Percentiles rank a stretch among this genome's conserved stretches.
Conservation (phyloP, 2,113 vertebrate species). For the Castor canadensis region DNA sequence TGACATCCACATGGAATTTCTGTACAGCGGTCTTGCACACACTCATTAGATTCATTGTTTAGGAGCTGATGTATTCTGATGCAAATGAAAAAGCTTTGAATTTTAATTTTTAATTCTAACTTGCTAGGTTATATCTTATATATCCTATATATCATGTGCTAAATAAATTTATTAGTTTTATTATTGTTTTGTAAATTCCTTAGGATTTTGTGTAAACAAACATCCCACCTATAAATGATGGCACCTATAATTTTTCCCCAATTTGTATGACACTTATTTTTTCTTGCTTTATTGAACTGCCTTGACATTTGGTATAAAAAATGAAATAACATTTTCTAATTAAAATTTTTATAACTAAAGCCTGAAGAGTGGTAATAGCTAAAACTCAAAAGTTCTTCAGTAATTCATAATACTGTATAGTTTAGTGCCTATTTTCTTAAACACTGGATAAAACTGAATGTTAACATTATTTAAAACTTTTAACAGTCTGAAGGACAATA, state of each 20-base stretch:
- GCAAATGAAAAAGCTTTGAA: neutral
- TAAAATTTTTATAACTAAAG: neutral
- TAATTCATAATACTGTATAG: neutral
- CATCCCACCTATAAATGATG: neutral
- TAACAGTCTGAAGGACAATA: neutral
- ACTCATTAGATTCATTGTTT: neutral
- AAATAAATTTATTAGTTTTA: neutral
- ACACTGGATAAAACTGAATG: neutral
- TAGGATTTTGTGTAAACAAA: neutral
- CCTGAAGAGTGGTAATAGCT: neutral
- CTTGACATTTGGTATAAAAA: no score
- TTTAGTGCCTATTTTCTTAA: neutral
- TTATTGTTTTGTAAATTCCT: neutral
- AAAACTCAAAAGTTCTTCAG: neutral
- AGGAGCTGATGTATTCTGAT: neutral
- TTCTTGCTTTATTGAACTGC: neutral
- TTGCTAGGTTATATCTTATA: neutral
- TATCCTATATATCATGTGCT: neutral
- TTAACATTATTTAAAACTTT: constrained; percentile 29
- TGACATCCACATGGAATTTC: neutral
- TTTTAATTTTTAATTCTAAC: neutral
- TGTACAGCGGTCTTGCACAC: neutral
- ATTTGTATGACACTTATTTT: neutral
- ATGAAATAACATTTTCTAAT: neutral
- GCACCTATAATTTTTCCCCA: neutral